Percentiles rank a stretch among this genome's conserved stretches.
These are phyloP conservation scores for Oryzias curvinotus DNA, from an alignment of 2,113 vertebrate genomes.

Conservation along the genomic window DNA sequence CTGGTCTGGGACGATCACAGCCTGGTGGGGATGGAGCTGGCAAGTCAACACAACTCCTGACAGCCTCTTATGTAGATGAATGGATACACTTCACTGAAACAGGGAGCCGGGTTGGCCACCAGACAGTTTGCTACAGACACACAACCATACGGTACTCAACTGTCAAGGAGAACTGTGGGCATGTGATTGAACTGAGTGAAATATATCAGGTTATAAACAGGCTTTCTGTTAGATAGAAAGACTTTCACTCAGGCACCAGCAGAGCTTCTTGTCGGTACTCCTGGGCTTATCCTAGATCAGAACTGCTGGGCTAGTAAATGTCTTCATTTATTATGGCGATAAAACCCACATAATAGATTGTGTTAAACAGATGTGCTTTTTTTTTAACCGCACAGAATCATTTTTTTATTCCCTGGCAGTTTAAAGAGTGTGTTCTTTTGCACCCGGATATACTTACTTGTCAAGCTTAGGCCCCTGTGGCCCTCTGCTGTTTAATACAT, in stretches of 20 bases:
- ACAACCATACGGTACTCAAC: slow-evolving; percentile 54
- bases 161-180: slow-evolving; percentile 57
- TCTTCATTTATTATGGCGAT: slow-evolving; percentile 44
- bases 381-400: slow-evolving; percentile 27
- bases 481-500: slow-evolving; percentile 74
- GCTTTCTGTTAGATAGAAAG: slow-evolving; percentile 38
- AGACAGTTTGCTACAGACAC: slow-evolving; percentile 64
- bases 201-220: slow-evolving; percentile 57
- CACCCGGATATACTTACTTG: slow-evolving; percentile 69
- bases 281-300: slow-evolving; percentile 31
- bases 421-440: slow-evolving; percentile 53
- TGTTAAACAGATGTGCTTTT: slow-evolving; percentile 23
- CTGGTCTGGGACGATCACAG: slow-evolving; percentile 90
- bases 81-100: slow-evolving; percentile 64
- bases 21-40: slow-evolving; percentile 89
- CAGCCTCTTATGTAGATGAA: slow-evolving; percentile 72
- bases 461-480: slow-evolving; percentile 62
- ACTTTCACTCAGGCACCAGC: slow-evolving; percentile 24
- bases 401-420: slow-evolving; percentile 60
- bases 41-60: slow-evolving; percentile 76
- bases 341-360: slow-evolving; percentile 33
- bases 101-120: slow-evolving; percentile 57
- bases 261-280: slow-evolving; percentile 31
- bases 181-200: slow-evolving; percentile 52
- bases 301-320: slow-evolving; percentile 44